Evolutionary conservation across 2,888 invertebrate species (phyloP).

Genomic region (Idaea straminata): DNA sequence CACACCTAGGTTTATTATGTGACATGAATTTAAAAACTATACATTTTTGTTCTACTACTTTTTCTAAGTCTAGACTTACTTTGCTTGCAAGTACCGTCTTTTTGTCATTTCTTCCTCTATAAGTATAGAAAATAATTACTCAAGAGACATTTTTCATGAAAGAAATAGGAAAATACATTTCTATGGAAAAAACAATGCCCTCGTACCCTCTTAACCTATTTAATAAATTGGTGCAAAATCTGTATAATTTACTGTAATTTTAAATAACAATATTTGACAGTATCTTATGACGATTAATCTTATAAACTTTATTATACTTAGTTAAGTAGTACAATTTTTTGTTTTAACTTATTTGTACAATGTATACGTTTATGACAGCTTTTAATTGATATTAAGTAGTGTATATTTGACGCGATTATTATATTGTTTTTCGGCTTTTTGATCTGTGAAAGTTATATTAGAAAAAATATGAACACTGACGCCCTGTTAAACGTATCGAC

Average conservation of each 20-base stretch:
- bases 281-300: neutral
- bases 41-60: no score
- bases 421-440: neutral
- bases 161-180: no score
- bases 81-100: no score
- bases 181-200: no score
- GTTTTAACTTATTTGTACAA: constrained; percentile 18
- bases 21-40: no score
- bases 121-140: no score
- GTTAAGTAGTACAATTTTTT: constrained; percentile 29
- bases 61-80: no score
- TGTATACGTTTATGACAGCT: constrained; percentile 15
- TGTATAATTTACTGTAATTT: constrained; percentile 22
- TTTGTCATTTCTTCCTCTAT: no score
- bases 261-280: neutral
- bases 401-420: neutral
- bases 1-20: no score
- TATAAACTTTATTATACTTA: neutral
- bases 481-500: neutral
- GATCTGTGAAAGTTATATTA: neutral
- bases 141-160: no score
- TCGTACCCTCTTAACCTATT: no score
- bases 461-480: neutral
- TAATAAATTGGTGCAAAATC: constrained; percentile 47
- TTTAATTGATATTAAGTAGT: constrained; percentile 10